These are phyloP conservation scores for Ostrea denselamellosa DNA, from an alignment of 1,140 invertebrate species.

Conservation along the genomic window DNA sequence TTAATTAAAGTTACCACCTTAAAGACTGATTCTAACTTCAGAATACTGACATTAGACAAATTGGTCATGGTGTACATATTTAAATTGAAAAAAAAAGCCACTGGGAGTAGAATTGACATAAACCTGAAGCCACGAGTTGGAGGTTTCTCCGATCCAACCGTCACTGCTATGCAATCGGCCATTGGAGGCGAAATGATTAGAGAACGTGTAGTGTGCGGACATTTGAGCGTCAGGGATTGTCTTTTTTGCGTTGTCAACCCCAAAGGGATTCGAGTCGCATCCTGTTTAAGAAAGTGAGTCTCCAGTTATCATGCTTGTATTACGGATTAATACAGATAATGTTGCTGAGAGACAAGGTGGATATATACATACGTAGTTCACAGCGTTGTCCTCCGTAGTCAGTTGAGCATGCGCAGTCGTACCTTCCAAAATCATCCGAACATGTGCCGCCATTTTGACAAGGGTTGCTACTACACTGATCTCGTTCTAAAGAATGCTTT, in stretches of 20 bases:
- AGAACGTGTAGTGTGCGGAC: conserved; percentile 57
- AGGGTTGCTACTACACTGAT: conserved; percentile 60
- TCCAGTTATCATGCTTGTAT: neutral
- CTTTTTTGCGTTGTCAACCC: conserved; percentile 48
- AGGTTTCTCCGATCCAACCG: conserved; percentile 59
- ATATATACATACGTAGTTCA: conserved; percentile 53
- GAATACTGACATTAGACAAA: neutral
- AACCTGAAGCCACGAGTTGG: conserved; percentile 60
- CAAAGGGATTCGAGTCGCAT: conserved; percentile 52
- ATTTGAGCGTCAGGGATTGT: conserved; percentile 63
- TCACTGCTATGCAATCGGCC: conserved; percentile 45
- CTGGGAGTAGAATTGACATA: neutral
- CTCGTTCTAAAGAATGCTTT: conserved; percentile 50
- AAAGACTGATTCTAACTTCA: neutral
- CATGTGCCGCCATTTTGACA: conserved; percentile 65
- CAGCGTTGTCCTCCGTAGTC: conserved; percentile 59
- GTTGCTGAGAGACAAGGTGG: neutral
- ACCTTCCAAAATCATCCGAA: conserved; percentile 53
- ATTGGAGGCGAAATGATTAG: conserved; percentile 47
- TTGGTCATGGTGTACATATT: neutral
- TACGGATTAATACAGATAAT: neutral
- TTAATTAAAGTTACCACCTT: neutral
- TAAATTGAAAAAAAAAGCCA: neutral
- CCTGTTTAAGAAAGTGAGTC: conserved; percentile 22
- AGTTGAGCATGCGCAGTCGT: conserved; percentile 56